These are phyloP conservation scores for pig (Sus scrofa) DNA, from an alignment of 2,113 vertebrate genomes.

Conservation along the genomic window T2T-Sscrofa CM000830.6:126639501-126640000, in stretches of 20 bases:
- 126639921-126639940: not conserved
- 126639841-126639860: not conserved
- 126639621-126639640: not conserved
- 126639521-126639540: not conserved
- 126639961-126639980: not conserved
- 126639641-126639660: not conserved
- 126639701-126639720: not conserved
- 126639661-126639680: not conserved
- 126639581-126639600: not conserved
- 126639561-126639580: not conserved
- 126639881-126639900: not conserved
- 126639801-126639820: not conserved
- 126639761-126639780: not conserved
- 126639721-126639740: constrained; percentile 2
- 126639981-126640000: not conserved
- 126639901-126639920: not conserved
- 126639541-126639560: not conserved
- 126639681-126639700: not conserved
- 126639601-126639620: not conserved
- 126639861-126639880: constrained; percentile 24
- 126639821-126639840: not conserved
- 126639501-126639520: not conserved
- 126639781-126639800: not conserved
- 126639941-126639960: not conserved
- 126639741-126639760: not conserved